Percentiles rank a stretch among this genome's conserved stretches.
These are phyloP conservation scores for Catamblyrhynchus diadema DNA, from an alignment of 2,797 vertebrate genomes.

Conservation along the genomic window DNA sequence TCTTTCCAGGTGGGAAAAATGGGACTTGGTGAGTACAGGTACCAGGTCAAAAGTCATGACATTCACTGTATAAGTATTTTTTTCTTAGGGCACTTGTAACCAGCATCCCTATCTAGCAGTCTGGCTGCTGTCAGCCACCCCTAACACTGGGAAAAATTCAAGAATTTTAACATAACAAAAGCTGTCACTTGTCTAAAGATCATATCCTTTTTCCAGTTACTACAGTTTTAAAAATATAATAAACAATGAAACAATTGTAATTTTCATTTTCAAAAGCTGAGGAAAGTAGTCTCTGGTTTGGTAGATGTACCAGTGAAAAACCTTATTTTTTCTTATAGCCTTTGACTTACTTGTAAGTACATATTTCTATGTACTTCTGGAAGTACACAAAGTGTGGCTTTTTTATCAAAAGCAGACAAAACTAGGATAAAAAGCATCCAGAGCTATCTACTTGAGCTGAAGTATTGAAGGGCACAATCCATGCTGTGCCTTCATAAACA, in stretches of 20 bases:
- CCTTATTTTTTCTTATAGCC: background rate
- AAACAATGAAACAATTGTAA: background rate
- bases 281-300: background rate
- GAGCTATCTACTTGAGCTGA: background rate
- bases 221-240: background rate
- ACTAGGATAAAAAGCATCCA: background rate
- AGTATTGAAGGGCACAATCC: background rate
- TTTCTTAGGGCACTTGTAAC: background rate
- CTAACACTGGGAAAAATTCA: background rate
- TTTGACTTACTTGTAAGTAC: background rate
- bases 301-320: background rate
- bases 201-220: background rate
- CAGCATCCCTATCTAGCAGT: background rate
- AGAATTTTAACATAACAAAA: background rate
- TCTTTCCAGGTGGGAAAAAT: background rate
- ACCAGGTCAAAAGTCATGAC: background rate
- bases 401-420: background rate
- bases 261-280: background rate
- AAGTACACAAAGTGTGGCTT: background rate
- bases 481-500: background rate
- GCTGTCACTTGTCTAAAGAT: background rate
- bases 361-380: background rate
- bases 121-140: background rate
- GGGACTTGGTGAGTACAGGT: background rate
- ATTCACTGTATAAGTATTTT: fast-evolving